Evolutionary conservation across 2,888 invertebrate genomes (phyloP).

Genomic region (Dermolepida albohirtum): DNA sequence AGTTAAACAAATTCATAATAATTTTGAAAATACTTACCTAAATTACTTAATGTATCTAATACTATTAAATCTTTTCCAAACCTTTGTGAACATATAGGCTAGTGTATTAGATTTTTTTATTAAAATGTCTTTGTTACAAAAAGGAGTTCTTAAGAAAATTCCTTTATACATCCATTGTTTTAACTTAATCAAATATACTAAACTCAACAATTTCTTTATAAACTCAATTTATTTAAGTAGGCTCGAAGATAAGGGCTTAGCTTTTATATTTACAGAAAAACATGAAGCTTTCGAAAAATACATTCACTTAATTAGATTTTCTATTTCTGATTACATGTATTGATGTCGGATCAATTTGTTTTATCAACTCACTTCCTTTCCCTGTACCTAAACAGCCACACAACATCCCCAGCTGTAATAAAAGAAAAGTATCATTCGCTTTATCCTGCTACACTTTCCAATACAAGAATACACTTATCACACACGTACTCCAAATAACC

Average conservation of each 20-base stretch:
- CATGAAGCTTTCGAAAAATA: slow-evolving; percentile 1
- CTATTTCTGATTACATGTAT: slow-evolving; percentile 9
- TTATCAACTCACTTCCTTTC: neutral
- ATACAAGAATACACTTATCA: slow-evolving; percentile 13
- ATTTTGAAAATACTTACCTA: too few relatives aligned
- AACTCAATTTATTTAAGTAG: slow-evolving; percentile 10
- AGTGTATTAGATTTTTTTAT: too few relatives aligned
- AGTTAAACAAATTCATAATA: too few relatives aligned
- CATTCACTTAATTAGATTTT: slow-evolving; percentile 10
- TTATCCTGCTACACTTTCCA: slow-evolving; percentile 13
- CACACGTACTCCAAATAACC: slow-evolving; percentile 8
- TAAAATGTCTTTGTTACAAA: too few relatives aligned
- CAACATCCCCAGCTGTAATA: neutral
- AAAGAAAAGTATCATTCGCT: slow-evolving; percentile 12
- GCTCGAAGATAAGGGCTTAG: neutral
- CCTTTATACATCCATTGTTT: neutral
- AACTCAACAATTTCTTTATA: too few relatives aligned
- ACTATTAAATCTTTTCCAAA: too few relatives aligned
- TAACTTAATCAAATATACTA: too few relatives aligned
- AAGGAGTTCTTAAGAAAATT: neutral
- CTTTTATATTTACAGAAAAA: neutral
- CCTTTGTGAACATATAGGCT: too few relatives aligned
- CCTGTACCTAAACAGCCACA: slow-evolving; percentile 1
- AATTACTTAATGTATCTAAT: too few relatives aligned
- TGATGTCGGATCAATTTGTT: slow-evolving; percentile 18